phyloP scores from a whole-genome alignment of 2,113 vertebrate genomes.

The Coryphaenoides rupestris region DNA sequence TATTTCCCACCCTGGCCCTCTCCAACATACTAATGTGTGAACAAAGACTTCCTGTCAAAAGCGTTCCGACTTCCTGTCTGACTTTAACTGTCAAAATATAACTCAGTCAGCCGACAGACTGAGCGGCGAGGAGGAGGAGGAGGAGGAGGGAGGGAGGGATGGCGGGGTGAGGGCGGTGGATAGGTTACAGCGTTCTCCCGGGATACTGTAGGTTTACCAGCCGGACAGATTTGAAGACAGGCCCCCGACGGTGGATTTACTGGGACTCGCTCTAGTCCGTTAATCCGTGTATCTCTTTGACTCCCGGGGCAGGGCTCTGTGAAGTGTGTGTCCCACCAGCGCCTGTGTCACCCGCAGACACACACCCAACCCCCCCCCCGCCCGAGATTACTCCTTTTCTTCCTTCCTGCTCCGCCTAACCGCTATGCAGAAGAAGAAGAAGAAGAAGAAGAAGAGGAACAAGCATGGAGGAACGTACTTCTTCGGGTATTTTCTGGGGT shows the following conservation, averaged over 20 bases:
- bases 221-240: constrained; percentile 63
- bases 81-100: constrained; percentile 74
- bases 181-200: constrained; percentile 67
- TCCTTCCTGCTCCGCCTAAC: no score
- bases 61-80: no score
- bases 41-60: constrained; percentile 74
- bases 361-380: no score
- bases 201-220: constrained; percentile 69
- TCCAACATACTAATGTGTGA: constrained; percentile 70
- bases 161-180: constrained; percentile 39
- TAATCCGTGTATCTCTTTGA: constrained; percentile 63
- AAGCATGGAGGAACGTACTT: no score
- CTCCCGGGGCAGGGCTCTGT: constrained; percentile 41
- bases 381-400: no score
- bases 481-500: no score
- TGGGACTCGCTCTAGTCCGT: constrained; percentile 57
- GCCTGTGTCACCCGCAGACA: neutral
- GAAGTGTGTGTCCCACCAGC: neutral
- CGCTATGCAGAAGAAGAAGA: no score
- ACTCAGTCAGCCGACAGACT: constrained; percentile 19
- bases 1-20: no score
- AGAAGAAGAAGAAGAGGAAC: no score
- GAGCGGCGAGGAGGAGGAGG: no score
- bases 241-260: constrained; percentile 56
- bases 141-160: constrained; percentile 33